A percentile compares a stretch with the other conserved stretches of the same genome.
Conservation (phyloP, 2,113 vertebrate species). For the Neogobius melanostomus region DNA sequence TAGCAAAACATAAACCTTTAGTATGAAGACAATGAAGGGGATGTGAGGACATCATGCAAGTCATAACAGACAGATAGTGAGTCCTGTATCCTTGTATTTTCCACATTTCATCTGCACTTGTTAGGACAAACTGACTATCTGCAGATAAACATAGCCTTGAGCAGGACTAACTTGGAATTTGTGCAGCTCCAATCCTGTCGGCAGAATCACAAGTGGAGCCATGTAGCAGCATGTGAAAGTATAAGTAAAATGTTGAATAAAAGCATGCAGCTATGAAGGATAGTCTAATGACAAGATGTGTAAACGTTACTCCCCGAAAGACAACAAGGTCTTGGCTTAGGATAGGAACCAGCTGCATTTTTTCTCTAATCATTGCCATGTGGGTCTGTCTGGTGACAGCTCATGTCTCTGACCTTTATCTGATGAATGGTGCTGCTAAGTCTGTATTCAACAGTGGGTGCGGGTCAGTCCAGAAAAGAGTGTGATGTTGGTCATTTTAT, state of each 20-base stretch:
- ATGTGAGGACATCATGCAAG: constrained; percentile 21
- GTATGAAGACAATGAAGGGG: neutral
- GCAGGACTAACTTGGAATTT: constrained; percentile 1
- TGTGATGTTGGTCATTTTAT: neutral
- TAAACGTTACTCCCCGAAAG: constrained; percentile 12
- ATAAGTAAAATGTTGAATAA: neutral
- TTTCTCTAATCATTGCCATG: constrained; percentile 59
- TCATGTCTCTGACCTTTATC: constrained; percentile 33
- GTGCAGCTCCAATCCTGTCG: constrained; percentile 1
- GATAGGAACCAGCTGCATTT: constrained; percentile 34
- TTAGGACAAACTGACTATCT: constrained; percentile 30
- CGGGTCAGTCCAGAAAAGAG: constrained; percentile 21
- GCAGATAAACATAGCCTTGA: constrained; percentile 7
- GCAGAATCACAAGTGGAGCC: neutral
- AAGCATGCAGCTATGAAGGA: neutral
- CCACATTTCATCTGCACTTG: constrained; percentile 24
- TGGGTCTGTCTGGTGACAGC: constrained; percentile 45
- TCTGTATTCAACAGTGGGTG: constrained; percentile 16
- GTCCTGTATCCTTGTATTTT: constrained; percentile 19
- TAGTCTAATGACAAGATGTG: neutral
- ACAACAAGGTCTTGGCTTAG: constrained; percentile 21
- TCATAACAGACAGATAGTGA: constrained; percentile 17
- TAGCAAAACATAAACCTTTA: neutral
- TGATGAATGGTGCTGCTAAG: constrained; percentile 38
- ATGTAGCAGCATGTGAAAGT: constrained; percentile 8